Conservation (phyloP, 2,888 invertebrate genomes). For the Myopa tessellatipennis region DNA sequence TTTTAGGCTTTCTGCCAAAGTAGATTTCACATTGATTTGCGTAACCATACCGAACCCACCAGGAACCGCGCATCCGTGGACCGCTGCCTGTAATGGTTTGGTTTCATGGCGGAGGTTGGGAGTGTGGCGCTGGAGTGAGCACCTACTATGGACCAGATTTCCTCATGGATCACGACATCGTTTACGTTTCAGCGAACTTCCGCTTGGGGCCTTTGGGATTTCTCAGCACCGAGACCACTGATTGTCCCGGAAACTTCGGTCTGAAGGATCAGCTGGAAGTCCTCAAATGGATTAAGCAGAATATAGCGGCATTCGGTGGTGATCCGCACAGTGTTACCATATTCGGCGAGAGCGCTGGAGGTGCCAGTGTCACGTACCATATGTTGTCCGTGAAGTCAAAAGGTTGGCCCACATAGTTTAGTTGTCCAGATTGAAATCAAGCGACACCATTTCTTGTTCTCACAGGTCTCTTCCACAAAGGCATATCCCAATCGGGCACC, state of each 20-base stretch:
- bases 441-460: neutral
- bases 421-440: constrained; percentile 7
- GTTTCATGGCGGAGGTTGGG: constrained; percentile 76
- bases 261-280: constrained; percentile 76
- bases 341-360: constrained; percentile 79
- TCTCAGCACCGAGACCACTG: constrained; percentile 74
- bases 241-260: constrained; percentile 76
- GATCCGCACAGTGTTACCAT: constrained; percentile 75
- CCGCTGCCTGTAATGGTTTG: constrained; percentile 78
- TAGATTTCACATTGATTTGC: neutral
- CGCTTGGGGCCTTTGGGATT: constrained; percentile 78
- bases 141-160: constrained; percentile 78
- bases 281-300: constrained; percentile 74
- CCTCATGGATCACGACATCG: constrained; percentile 76
- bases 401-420: constrained; percentile 46
- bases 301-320: constrained; percentile 74
- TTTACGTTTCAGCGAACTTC: constrained; percentile 78
- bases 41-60: constrained; percentile 20
- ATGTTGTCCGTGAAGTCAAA: constrained; percentile 73
- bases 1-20: neutral
- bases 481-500: constrained; percentile 81
- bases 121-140: constrained; percentile 77
- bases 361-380: constrained; percentile 76
- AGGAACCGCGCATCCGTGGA: constrained; percentile 45
- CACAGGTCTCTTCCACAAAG: constrained; percentile 75